Percentiles rank a stretch among this genome's conserved stretches.
Evolutionary conservation across 2,113 vertebrate genomes (phyloP).

Genomic region (Triplophysa dalaica): DNA sequence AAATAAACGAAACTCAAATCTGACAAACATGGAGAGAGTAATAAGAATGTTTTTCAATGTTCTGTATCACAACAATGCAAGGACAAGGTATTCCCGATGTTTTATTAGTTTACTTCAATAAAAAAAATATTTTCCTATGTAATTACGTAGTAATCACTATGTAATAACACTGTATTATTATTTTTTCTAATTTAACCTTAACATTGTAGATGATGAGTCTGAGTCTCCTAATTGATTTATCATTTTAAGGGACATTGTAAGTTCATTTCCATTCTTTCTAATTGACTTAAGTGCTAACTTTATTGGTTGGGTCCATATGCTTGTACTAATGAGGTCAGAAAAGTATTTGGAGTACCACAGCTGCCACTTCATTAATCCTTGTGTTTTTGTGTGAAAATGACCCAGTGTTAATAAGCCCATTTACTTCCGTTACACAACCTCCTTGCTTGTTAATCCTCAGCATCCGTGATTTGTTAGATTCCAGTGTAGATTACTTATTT

Average conservation of each 20-base stretch:
- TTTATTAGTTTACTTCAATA: too few species aligned
- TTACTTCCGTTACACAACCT: conserved; percentile 58
- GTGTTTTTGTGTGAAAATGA: conserved; percentile 73
- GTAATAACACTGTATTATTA: too few species aligned
- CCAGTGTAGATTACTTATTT: background rate
- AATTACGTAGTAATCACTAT: too few species aligned
- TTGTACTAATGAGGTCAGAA: conserved; percentile 73
- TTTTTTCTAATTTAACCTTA: too few species aligned
- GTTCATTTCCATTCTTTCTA: conserved; percentile 56
- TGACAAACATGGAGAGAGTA: background rate
- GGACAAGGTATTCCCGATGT: too few species aligned
- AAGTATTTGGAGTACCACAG: conserved; percentile 64
- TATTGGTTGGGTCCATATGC: conserved; percentile 67
- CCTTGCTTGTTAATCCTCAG: background rate
- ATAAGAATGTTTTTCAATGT: background rate
- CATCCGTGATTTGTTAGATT: background rate
- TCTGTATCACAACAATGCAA: background rate
- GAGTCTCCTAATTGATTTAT: conserved; percentile 23
- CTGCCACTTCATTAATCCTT: conserved; percentile 69
- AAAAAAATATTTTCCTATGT: too few species aligned
- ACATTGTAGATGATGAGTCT: background rate
- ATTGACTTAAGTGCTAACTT: conserved; percentile 59
- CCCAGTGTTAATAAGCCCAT: conserved; percentile 67
- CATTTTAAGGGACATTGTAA: conserved; percentile 33
- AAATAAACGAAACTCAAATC: background rate